phyloP scores from a whole-genome alignment of 92 coral and sea anemone species.

The Anthopleura xanthogrammica region DNA sequence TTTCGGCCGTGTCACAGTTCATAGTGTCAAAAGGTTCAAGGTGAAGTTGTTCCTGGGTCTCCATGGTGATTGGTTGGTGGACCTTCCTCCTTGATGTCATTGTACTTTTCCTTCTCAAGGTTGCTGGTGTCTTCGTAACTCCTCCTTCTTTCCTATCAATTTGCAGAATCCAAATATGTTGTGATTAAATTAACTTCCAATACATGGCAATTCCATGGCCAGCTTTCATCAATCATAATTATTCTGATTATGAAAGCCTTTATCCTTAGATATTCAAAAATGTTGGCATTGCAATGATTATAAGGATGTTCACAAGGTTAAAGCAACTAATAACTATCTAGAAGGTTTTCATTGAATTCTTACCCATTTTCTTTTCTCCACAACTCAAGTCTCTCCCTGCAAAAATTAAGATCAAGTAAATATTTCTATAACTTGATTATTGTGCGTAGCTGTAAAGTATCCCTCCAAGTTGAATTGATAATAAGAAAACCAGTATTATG shows the following conservation, averaged over 20 bases:
- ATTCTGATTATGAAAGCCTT: too few species aligned
- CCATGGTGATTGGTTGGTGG: slow-evolving; percentile 6
- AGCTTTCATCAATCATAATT: too few species aligned
- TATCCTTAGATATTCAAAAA: too few species aligned
- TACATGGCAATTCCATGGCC: too few species aligned
- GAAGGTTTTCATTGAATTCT: background rate
- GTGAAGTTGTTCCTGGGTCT: background rate
- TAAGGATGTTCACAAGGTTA: background rate
- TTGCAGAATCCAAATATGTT: background rate
- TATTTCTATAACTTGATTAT: background rate
- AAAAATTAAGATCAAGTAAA: background rate
- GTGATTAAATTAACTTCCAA: too few species aligned
- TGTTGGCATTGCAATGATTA: background rate
- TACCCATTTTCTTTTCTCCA: slow-evolving; percentile 80
- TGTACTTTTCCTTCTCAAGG: slow-evolving; percentile 10
- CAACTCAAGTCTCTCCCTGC: slow-evolving; percentile 60
- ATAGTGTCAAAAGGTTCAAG: slow-evolving; percentile 4
- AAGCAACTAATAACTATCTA: too few species aligned
- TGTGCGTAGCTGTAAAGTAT: too few species aligned
- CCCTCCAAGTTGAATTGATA: too few species aligned
- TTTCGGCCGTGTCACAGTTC: slow-evolving; percentile 28
- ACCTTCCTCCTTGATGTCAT: background rate
- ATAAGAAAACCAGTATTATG: too few species aligned
- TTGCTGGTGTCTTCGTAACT: slow-evolving; percentile 13
- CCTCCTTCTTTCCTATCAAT: background rate